Percentiles rank a stretch among this genome's conserved stretches.
phyloP scores from a whole-genome alignment of 2,113 vertebrate genomes.

The Piprites chloris region DNA sequence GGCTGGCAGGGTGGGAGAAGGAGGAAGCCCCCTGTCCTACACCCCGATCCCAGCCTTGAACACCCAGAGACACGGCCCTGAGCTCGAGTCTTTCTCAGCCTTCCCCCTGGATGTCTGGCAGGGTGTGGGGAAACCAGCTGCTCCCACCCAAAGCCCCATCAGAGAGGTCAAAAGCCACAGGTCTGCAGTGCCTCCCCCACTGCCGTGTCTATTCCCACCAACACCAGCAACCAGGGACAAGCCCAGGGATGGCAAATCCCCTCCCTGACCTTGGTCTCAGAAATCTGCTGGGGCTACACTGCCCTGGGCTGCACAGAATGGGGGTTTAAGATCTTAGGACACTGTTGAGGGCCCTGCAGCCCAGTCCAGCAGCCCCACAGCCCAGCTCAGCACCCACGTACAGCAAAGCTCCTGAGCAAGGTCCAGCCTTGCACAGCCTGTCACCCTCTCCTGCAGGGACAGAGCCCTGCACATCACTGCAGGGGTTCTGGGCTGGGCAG shows the following conservation, averaged over 20 bases:
- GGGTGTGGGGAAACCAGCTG: background rate
- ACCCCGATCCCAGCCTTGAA: background rate
- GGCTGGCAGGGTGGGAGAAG: background rate
- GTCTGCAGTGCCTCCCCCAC: background rate
- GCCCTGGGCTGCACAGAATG: background rate
- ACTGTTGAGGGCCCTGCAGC: rapidly evolving
- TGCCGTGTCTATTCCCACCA: rapidly evolving
- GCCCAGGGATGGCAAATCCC: background rate
- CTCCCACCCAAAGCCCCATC: background rate
- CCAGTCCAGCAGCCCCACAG: background rate
- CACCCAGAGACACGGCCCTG: background rate
- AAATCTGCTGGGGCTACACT: background rate
- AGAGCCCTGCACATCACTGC: background rate
- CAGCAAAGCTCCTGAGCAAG: background rate
- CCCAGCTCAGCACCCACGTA: background rate
- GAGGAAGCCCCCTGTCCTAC: background rate
- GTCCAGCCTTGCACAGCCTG: background rate
- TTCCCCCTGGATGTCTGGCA: background rate
- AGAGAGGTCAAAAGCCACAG: background rate
- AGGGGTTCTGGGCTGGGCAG: background rate
- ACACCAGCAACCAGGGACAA: background rate
- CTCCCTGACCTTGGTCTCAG: background rate
- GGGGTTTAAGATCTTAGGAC: background rate
- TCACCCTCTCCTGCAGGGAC: background rate
- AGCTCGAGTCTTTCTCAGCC: background rate